These are phyloP conservation scores for Brienomyrus longianalis DNA, from an alignment of 2,113 vertebrate species.

Conservation along the genomic window DNA sequence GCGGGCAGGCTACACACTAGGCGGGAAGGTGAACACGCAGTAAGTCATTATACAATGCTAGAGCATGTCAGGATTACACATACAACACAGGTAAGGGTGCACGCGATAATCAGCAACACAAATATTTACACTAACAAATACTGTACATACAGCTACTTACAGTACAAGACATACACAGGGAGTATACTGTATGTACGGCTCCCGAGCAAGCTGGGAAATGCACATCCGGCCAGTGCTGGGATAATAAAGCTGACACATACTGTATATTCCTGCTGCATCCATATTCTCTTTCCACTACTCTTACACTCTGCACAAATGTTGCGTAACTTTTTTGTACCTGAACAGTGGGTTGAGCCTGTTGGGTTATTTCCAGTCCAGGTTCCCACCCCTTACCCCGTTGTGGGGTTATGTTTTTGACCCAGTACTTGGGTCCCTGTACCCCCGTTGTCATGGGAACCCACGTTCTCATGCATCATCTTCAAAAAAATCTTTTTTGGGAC, in stretches of 20 bases:
- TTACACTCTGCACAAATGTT: background rate
- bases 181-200: too few relatives aligned
- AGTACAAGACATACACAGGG: too few relatives aligned
- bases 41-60: too few relatives aligned
- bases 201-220: too few relatives aligned
- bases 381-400: background rate
- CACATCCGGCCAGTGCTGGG: constrained; percentile 23
- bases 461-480: background rate
- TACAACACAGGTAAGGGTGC: too few relatives aligned
- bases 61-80: too few relatives aligned
- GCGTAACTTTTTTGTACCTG: background rate
- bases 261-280: background rate
- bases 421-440: background rate
- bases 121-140: too few relatives aligned
- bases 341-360: background rate
- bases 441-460: background rate
- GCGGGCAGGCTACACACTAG: too few relatives aligned
- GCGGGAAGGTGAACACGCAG: too few relatives aligned
- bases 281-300: background rate
- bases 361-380: background rate
- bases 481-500: background rate
- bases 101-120: too few relatives aligned
- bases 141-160: too few relatives aligned
- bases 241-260: constrained; percentile 49
- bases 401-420: background rate